phyloP scores from a whole-genome alignment of 2,888 invertebrate species.

The Calameuta idolon region DNA sequence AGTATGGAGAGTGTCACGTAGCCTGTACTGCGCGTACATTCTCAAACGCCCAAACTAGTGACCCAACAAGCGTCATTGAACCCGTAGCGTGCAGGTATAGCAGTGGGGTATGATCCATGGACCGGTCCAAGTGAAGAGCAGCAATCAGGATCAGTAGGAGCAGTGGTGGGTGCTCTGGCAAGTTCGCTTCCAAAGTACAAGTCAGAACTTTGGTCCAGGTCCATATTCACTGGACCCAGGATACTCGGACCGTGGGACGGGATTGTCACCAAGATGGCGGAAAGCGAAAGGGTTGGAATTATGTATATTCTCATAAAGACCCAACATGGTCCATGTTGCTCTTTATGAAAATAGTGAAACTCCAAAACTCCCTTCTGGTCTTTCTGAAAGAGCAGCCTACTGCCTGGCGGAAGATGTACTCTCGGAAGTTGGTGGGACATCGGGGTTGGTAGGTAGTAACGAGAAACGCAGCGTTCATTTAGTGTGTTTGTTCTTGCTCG shows the following conservation, averaged over 20 bases:
- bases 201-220: slow-evolving; percentile 37
- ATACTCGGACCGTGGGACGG: slow-evolving; percentile 32
- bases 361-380: no score
- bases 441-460: slow-evolving; percentile 36
- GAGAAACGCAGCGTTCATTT: slow-evolving; percentile 62
- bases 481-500: slow-evolving; percentile 63
- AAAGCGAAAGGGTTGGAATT: slow-evolving; percentile 1
- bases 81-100: not conserved
- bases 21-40: no score
- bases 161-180: not conserved
- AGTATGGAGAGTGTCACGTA: no score
- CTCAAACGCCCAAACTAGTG: no score
- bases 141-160: slow-evolving; percentile 44
- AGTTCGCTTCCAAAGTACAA: slow-evolving; percentile 12
- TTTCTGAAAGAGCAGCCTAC: slow-evolving; percentile 5
- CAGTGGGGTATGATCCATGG: not conserved
- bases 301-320: slow-evolving; percentile 1
- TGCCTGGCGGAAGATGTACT: slow-evolving; percentile 22
- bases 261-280: no score
- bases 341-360: no score
- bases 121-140: slow-evolving; percentile 35
- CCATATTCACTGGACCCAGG: slow-evolving; percentile 3
- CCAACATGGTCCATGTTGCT: slow-evolving; percentile 4
- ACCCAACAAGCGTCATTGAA: no score
- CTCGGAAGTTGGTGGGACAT: slow-evolving; percentile 11